Evolutionary conservation across 2,888 invertebrate species (phyloP).

Genomic region (Mechanitis messenoides): DNA sequence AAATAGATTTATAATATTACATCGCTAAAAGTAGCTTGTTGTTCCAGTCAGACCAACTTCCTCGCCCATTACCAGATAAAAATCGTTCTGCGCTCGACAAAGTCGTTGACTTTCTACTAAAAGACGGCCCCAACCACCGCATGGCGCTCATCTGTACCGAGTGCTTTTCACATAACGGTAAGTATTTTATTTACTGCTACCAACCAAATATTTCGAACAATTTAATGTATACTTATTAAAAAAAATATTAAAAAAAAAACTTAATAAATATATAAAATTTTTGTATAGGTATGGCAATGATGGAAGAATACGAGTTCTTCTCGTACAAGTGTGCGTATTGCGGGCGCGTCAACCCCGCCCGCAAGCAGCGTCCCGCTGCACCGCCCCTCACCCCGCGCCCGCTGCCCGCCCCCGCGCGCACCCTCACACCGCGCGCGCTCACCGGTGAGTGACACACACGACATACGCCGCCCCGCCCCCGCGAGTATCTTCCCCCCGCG

Average conservation of each 20-base stretch:
- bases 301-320: conserved; percentile 83
- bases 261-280: background rate
- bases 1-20: background rate
- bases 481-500: no score
- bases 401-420: conserved; percentile 44
- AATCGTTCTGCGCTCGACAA: conserved; percentile 90
- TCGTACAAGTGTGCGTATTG: conserved; percentile 96
- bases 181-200: conserved; percentile 28
- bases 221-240: no score
- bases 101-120: conserved; percentile 94
- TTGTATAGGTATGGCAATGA: conserved; percentile 80
- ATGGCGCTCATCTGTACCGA: conserved; percentile 95
- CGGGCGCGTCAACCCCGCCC: conserved; percentile 89
- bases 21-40: background rate
- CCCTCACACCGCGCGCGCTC: conserved; percentile 16
- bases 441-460: no score
- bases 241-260: no score
- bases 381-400: conserved; percentile 77
- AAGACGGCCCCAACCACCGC: conserved; percentile 95
- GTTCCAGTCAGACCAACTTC: conserved; percentile 75
- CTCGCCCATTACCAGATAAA: conserved; percentile 83
- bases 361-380: conserved; percentile 88
- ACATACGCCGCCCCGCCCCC: no score
- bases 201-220: no score
- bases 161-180: conserved; percentile 95